phyloP scores from a whole-genome alignment of 2,113 vertebrate genomes.

The Dicrurus megarhynchus region DNA sequence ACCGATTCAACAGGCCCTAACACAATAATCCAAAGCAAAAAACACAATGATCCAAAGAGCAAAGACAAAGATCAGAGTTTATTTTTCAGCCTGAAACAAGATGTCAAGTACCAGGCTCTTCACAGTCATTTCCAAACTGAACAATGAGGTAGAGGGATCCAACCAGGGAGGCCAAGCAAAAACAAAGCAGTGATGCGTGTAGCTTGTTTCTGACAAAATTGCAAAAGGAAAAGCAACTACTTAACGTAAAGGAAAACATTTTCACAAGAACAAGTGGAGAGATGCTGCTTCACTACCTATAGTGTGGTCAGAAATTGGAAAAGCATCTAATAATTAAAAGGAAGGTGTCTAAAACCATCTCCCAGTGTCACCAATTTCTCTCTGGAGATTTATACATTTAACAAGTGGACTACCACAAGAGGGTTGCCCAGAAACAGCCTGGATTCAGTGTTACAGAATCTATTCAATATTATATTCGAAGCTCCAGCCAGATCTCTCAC shows the following conservation, averaged over 20 bases:
- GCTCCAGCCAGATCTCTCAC: neutral
- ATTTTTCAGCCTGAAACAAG: neutral
- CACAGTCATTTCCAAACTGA: neutral
- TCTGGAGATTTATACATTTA: neutral
- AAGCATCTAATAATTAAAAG: neutral
- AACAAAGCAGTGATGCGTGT: neutral
- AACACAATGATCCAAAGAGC: neutral
- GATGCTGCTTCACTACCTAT: neutral
- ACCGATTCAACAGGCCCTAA: neutral
- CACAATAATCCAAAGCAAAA: neutral
- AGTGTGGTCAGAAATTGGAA: neutral
- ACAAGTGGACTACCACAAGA: neutral
- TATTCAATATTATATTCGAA: neutral
- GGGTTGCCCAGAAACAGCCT: neutral
- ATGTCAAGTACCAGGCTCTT: neutral
- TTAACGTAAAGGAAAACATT: neutral
- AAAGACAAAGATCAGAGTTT: neutral
- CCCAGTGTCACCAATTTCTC: neutral
- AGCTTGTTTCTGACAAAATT: neutral
- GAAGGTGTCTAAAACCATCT: neutral
- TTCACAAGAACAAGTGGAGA: neutral
- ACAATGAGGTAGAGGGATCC: neutral
- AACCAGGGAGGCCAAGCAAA: neutral
- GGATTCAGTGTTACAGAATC: neutral
- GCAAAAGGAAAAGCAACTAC: neutral